Evolutionary conservation across 2,113 vertebrate genomes (phyloP).

Genomic region (Percina caprodes): DNA sequence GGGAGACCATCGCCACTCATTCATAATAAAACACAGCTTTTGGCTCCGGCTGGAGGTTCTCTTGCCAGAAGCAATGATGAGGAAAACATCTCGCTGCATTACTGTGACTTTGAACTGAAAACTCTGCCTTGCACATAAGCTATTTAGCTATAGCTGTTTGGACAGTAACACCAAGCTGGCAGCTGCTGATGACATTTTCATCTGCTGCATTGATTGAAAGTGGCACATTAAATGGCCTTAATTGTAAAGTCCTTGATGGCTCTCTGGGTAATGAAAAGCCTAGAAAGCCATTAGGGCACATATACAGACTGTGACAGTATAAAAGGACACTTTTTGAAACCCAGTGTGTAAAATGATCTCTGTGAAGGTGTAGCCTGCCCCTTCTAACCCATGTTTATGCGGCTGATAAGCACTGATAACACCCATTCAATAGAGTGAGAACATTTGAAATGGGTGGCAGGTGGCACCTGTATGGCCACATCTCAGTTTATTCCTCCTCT

Average conservation of each 20-base stretch:
- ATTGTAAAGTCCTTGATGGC: conserved; percentile 14
- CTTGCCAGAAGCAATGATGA: conserved; percentile 41
- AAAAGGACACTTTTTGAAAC: not conserved
- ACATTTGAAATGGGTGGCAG: too few species aligned
- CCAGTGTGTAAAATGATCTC: not conserved
- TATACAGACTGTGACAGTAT: not conserved
- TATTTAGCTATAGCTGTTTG: not conserved
- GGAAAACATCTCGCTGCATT: conserved; percentile 34
- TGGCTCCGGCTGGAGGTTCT: conserved; percentile 50
- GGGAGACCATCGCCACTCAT: conserved; percentile 57
- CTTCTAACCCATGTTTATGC: too few species aligned
- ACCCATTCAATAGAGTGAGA: too few species aligned
- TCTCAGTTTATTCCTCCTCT: conserved; percentile 30
- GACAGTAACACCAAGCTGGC: not conserved
- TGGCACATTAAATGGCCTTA: not conserved
- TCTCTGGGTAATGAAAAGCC: conserved; percentile 32
- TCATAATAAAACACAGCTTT: conserved; percentile 71
- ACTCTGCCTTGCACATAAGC: not conserved
- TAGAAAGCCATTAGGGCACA: not conserved
- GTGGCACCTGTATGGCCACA: not conserved
- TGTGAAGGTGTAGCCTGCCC: too few species aligned
- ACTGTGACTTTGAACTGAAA: conserved; percentile 29
- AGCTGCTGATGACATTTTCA: conserved; percentile 15
- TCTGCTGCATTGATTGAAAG: conserved; percentile 7
- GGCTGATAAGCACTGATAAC: too few species aligned